A percentile compares a stretch with the other conserved stretches of the same genome.
Evolutionary conservation across 2,113 vertebrate species (phyloP).

Genomic region (Ovis aries): DNA sequence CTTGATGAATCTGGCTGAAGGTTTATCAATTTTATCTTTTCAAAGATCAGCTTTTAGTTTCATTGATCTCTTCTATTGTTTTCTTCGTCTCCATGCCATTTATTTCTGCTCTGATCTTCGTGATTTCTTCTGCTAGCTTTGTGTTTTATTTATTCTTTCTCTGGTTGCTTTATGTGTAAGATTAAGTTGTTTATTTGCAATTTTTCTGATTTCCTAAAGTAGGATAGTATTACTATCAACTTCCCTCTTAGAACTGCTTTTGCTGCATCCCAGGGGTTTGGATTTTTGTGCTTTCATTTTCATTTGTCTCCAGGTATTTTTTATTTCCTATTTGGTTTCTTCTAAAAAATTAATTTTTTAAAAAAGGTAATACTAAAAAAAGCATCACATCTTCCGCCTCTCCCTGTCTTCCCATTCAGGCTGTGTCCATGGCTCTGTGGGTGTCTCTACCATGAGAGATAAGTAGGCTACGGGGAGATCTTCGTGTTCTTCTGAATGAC

Average conservation of each 20-base stretch:
- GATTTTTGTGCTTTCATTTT: neutral
- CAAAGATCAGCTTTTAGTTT: neutral
- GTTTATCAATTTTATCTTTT: neutral
- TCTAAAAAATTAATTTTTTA: neutral
- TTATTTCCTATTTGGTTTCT: neutral
- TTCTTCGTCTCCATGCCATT: neutral
- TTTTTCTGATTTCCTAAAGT: neutral
- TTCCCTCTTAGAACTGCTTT: neutral
- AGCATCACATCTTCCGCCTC: rapidly evolving
- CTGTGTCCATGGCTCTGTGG: neutral
- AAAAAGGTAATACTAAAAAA: neutral
- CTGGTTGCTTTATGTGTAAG: neutral
- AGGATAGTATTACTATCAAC: neutral
- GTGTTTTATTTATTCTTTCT: neutral
- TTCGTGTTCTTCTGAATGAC: neutral
- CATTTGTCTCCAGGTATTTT: neutral
- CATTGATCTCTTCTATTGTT: neutral
- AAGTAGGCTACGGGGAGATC: too few species aligned
- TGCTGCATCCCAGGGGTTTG: neutral
- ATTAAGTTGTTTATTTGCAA: neutral
- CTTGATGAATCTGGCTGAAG: neutral
- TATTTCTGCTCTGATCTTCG: neutral
- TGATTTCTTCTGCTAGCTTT: neutral
- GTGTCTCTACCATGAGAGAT: neutral
- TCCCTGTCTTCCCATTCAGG: neutral